Evolutionary conservation across 2,797 vertebrate genomes (phyloP).

Genomic region (Novumbra hubbsi): DNA sequence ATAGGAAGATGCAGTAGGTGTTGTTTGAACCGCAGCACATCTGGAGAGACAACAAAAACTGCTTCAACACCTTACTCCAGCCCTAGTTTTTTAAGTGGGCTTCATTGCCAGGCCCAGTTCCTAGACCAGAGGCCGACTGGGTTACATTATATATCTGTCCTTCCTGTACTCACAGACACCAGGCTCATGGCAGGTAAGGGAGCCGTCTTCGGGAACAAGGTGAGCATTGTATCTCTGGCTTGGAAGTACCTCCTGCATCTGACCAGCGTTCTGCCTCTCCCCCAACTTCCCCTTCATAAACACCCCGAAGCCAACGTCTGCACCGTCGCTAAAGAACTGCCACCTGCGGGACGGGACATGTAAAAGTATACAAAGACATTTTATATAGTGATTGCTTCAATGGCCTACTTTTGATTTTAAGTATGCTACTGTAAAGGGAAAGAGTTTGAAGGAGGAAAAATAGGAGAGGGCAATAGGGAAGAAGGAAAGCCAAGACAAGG

Average conservation of each 20-base stretch:
- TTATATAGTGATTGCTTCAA: no score
- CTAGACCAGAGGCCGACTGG: not conserved
- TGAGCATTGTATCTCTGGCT: slow-evolving; percentile 93
- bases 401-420: no score
- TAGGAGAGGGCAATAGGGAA: no score
- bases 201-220: slow-evolving; percentile 93
- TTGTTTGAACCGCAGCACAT: slow-evolving; percentile 96
- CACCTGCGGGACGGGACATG: slow-evolving; percentile 73
- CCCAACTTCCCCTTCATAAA: slow-evolving; percentile 86
- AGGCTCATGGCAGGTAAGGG: slow-evolving; percentile 80
- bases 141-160: not conserved
- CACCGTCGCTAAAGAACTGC: slow-evolving; percentile 88
- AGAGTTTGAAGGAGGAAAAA: no score
- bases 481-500: no score
- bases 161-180: slow-evolving; percentile 86
- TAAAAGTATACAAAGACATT: no score
- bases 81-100: not conserved
- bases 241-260: slow-evolving; percentile 84
- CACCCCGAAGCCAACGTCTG: slow-evolving; percentile 90
- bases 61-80: not conserved
- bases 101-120: not conserved
- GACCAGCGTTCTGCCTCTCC: slow-evolving; percentile 83
- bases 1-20: slow-evolving; percentile 94
- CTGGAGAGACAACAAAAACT: slow-evolving; percentile 61
- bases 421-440: no score